Conservation (phyloP, 2,888 invertebrate genomes). For the Ophion obscuratus region DNA sequence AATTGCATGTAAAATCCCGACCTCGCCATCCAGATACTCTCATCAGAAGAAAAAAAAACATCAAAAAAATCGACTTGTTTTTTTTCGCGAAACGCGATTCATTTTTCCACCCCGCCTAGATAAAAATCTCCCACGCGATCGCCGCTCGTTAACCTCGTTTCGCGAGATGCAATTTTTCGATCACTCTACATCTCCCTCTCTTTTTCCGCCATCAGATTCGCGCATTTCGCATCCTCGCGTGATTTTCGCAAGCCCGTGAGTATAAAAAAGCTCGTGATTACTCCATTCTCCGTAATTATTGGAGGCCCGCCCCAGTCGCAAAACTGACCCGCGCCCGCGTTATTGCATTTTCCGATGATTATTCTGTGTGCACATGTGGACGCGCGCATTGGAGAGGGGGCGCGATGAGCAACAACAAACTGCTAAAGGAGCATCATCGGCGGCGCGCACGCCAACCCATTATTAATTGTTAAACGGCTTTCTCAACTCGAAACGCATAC, state of each 20-base stretch:
- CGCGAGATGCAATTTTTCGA: background rate
- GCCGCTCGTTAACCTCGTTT: background rate
- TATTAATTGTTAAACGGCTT: slow-evolving; percentile 56
- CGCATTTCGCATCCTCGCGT: background rate
- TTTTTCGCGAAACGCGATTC: too few species aligned
- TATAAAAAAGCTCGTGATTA: background rate
- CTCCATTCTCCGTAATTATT: background rate
- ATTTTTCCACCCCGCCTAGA: too few species aligned
- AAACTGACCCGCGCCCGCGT: background rate
- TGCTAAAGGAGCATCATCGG: slow-evolving; percentile 8
- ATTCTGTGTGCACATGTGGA: background rate
- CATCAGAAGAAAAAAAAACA: too few species aligned
- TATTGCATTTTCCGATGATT: background rate
- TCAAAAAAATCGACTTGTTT: too few species aligned
- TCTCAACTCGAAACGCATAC: slow-evolving; percentile 44
- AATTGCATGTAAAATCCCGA: too few species aligned
- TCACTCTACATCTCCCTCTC: background rate
- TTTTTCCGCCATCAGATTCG: background rate
- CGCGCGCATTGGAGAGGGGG: background rate
- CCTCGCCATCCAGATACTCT: too few species aligned
- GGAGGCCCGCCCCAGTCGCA: background rate
- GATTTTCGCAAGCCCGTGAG: background rate
- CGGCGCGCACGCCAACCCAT: slow-evolving; percentile 30
- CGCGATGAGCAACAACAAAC: background rate
- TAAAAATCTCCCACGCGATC: background rate